phyloP scores from a whole-genome alignment of 2,113 vertebrate genomes.

The Pelusios castaneus region DNA sequence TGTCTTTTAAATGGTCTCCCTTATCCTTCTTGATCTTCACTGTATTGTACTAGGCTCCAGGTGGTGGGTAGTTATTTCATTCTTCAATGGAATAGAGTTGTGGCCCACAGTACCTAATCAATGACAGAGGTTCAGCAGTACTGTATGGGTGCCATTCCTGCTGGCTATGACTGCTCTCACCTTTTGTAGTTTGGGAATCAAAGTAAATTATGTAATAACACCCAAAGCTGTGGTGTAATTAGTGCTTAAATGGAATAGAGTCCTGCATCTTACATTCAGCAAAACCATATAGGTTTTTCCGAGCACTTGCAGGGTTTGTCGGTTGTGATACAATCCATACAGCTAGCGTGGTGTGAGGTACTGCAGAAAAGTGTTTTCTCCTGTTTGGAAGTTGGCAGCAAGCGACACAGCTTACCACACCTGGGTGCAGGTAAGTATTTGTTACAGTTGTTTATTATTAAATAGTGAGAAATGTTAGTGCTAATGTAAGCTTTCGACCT shows the following conservation, averaged over 20 bases:
- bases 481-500: not conserved
- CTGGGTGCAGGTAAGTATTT: not conserved
- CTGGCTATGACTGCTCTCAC: not conserved
- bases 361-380: not conserved
- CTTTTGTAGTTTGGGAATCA: not conserved
- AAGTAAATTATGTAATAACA: not conserved
- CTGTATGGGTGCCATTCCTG: not conserved
- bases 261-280: not conserved
- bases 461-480: accelerated
- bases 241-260: accelerated
- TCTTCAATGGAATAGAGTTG: not conserved
- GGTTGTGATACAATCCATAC: not conserved
- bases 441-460: not conserved
- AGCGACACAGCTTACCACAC: not conserved
- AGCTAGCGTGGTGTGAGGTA: not conserved
- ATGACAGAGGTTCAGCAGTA: not conserved
- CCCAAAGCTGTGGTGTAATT: not conserved
- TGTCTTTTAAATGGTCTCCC: not conserved
- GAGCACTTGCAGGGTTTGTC: too few relatives aligned
- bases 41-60: not conserved
- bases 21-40: not conserved
- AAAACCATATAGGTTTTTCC: not conserved
- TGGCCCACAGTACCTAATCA: not conserved
- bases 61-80: not conserved
- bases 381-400: accelerated